These are phyloP conservation scores for Hippocampus comes DNA, from an alignment of 2,113 vertebrate species.

Conservation along the genomic window DNA sequence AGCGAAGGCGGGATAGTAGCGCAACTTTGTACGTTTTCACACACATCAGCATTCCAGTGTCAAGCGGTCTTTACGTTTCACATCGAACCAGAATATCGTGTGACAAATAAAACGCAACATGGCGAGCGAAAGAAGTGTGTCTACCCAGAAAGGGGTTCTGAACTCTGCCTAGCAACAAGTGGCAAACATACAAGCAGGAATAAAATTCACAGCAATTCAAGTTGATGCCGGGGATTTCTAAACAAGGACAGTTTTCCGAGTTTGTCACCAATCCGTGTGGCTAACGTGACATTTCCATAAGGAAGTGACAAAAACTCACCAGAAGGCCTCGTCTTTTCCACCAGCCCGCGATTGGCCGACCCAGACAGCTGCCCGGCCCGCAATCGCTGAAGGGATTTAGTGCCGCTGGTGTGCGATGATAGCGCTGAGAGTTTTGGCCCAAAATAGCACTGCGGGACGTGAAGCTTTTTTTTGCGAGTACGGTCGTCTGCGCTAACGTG, in stretches of 20 bases:
- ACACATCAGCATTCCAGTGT: too few relatives aligned
- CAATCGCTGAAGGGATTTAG: constrained; percentile 46
- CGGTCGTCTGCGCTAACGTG: constrained; percentile 29
- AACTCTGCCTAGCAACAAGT: neutral
- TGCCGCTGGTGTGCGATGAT: constrained; percentile 29
- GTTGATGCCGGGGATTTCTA: neutral
- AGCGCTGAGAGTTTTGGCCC: constrained; percentile 35
- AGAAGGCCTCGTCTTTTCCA: neutral
- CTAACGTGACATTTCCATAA: neutral
- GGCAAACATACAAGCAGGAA: neutral
- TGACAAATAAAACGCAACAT: too few relatives aligned
- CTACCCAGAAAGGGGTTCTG: neutral
- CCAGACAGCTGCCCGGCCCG: constrained; percentile 34
- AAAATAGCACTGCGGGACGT: constrained; percentile 52
- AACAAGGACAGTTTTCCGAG: neutral
- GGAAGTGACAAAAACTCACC: constrained; percentile 19
- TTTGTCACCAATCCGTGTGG: neutral
- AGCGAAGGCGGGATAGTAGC: too few relatives aligned
- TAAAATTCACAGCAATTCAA: neutral
- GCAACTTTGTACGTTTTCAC: too few relatives aligned
- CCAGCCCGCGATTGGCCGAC: constrained; percentile 8
- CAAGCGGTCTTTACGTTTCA: too few relatives aligned
- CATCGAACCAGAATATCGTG: too few relatives aligned
- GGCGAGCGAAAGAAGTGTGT: too few relatives aligned
- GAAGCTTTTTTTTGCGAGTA: constrained; percentile 31